phyloP scores from a whole-genome alignment of 2,113 vertebrate species.

The Psammodynastes pulverulentus region DNA sequence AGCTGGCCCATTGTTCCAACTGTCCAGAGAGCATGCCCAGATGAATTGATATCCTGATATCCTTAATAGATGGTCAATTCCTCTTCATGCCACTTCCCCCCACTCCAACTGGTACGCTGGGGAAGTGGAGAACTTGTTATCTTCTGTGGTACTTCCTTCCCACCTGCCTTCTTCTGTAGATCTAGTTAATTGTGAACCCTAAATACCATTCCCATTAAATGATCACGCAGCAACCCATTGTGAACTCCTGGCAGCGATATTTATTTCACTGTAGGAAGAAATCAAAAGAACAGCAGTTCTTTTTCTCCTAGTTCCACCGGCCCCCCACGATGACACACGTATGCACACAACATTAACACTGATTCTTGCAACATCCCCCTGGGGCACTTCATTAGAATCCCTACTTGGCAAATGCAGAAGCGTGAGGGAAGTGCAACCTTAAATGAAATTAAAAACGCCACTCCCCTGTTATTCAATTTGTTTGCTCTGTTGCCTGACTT shows the following conservation, averaged over 20 bases:
- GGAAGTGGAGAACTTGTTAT: neutral
- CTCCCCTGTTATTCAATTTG: neutral
- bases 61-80: neutral
- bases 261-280: conserved; percentile 1
- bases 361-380: neutral
- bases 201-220: neutral
- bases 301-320: neutral
- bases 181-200: neutral
- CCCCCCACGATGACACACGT: neutral
- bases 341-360: neutral
- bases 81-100: neutral
- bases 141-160: neutral
- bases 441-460: neutral
- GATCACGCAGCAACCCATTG: neutral
- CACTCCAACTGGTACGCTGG: neutral
- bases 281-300: conserved; percentile 6
- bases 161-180: neutral
- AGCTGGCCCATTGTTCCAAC: neutral
- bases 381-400: conserved; percentile 4
- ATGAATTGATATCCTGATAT: neutral
- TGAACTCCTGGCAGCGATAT: conserved; percentile 1
- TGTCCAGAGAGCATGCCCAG: neutral
- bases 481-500: neutral
- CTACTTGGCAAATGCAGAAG: neutral
- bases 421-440: neutral